Evolutionary conservation across 2,797 vertebrate species (phyloP).

Genomic region (Sebastes trivittatus): DNA sequence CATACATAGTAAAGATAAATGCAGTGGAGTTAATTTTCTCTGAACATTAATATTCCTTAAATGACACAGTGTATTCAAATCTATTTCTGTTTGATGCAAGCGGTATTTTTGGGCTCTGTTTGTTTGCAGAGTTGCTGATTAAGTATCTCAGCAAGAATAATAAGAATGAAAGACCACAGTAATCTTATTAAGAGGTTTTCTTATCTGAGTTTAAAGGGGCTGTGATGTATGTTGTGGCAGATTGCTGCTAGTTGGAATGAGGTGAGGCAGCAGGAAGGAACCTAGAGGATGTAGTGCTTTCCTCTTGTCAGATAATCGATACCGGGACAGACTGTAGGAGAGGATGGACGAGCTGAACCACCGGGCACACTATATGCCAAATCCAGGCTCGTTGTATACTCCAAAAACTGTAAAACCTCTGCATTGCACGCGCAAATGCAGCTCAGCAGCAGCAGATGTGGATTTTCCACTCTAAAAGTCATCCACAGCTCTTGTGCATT

Average conservation of each 20-base stretch:
- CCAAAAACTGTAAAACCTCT: slow-evolving; percentile 49
- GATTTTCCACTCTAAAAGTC: slow-evolving; percentile 71
- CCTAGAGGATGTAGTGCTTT: slow-evolving; percentile 76
- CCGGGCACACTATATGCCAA: slow-evolving; percentile 46
- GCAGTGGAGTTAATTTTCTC: slow-evolving; percentile 15
- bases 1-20: slow-evolving; percentile 31
- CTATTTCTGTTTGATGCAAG: slow-evolving; percentile 8
- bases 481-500: slow-evolving; percentile 64
- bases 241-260: slow-evolving; percentile 67
- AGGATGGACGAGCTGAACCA: slow-evolving; percentile 67
- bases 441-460: slow-evolving; percentile 51
- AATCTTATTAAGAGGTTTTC: slow-evolving; percentile 71
- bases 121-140: slow-evolving; percentile 46
- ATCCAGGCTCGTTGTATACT: slow-evolving; percentile 39
- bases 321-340: slow-evolving; percentile 66
- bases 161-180: slow-evolving; percentile 54
- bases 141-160: slow-evolving; percentile 54
- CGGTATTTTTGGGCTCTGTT: slow-evolving; percentile 31
- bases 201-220: slow-evolving; percentile 69
- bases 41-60: slow-evolving; percentile 24
- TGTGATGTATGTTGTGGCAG: slow-evolving; percentile 69
- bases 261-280: slow-evolving; percentile 79
- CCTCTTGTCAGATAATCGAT: slow-evolving; percentile 81
- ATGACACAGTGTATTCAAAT: slow-evolving; percentile 8
- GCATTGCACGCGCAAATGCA: slow-evolving; percentile 38